A percentile compares a stretch with the other conserved stretches of the same genome.
These are phyloP conservation scores for Catharus ustulatus DNA, from an alignment of 2,797 vertebrate genomes.

Conservation along the genomic window DNA sequence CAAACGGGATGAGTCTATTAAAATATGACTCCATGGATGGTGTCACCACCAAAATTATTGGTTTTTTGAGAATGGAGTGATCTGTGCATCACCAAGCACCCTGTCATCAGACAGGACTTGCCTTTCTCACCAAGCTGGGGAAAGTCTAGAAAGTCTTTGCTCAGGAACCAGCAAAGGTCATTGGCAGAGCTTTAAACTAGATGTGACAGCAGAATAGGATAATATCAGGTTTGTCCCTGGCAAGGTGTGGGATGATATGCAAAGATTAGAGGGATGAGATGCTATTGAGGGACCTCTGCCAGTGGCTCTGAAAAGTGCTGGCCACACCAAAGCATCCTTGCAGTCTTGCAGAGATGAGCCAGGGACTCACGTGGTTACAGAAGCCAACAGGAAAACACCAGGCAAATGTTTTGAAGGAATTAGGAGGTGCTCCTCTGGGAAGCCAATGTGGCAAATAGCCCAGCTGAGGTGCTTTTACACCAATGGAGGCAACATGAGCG, in stretches of 20 bases:
- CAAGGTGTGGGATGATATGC: background rate
- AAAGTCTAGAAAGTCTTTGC: background rate
- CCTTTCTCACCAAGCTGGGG: background rate
- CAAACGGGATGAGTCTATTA: accelerated
- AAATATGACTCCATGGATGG: no score
- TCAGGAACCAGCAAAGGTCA: background rate
- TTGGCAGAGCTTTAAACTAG: background rate
- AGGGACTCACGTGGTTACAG: background rate
- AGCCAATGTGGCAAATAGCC: background rate
- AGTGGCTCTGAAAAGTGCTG: background rate
- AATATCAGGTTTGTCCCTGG: background rate
- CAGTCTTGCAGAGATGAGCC: background rate
- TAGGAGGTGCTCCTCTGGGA: background rate
- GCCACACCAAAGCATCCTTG: background rate
- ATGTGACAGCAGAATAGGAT: background rate
- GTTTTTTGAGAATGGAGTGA: background rate
- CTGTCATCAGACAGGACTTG: background rate
- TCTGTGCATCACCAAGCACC: background rate
- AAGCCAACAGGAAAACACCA: background rate
- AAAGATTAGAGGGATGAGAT: background rate
- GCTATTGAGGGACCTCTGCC: background rate
- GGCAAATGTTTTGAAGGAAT: background rate
- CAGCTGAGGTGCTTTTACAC: background rate
- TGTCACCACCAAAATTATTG: background rate
- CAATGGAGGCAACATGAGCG: no score